phyloP scores from a whole-genome alignment of 2,797 vertebrate genomes.

The Otolemur crassicaudatus region DNA sequence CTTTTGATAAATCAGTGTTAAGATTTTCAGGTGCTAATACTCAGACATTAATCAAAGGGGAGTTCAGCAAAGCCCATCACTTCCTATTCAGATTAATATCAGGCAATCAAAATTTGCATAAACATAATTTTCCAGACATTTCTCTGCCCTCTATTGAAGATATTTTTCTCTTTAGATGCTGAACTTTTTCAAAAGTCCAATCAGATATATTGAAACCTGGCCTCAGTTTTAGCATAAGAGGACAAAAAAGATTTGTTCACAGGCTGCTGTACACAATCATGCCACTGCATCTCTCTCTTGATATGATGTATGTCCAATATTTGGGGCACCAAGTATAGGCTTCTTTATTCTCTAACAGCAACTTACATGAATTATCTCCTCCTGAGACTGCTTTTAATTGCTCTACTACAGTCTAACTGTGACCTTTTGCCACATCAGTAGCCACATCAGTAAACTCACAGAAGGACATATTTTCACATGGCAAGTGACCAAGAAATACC shows the following conservation, averaged over 20 bases:
- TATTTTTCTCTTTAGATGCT: slow-evolving; percentile 19
- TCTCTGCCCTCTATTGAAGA: slow-evolving; percentile 31
- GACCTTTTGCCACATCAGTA: slow-evolving; percentile 35
- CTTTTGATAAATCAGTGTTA: slow-evolving; percentile 46
- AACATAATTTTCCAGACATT: slow-evolving; percentile 48
- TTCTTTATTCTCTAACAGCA: slow-evolving; percentile 38
- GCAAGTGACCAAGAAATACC: slow-evolving; percentile 22
- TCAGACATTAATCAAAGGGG: slow-evolving; percentile 10
- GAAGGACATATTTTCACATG: not conserved
- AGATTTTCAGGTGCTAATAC: slow-evolving; percentile 27
- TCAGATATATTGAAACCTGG: slow-evolving; percentile 17
- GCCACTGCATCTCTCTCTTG: not conserved
- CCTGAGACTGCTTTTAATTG: slow-evolving; percentile 33
- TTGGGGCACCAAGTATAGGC: not conserved
- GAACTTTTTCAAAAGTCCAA: slow-evolving; percentile 49
- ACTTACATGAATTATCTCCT: slow-evolving; percentile 2
- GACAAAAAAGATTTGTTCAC: not conserved
- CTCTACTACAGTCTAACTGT: slow-evolving; percentile 19
- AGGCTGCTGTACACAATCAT: not conserved
- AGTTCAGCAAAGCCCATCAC: slow-evolving; percentile 36
- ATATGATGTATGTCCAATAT: slow-evolving; percentile 13
- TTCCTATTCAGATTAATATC: slow-evolving; percentile 53
- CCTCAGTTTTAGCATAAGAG: slow-evolving; percentile 17
- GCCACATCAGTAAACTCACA: slow-evolving; percentile 32
- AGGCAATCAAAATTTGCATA: slow-evolving; percentile 21